Evolutionary conservation across 2,113 vertebrate species (phyloP).

Genomic region (Plestiodon gilberti): DNA sequence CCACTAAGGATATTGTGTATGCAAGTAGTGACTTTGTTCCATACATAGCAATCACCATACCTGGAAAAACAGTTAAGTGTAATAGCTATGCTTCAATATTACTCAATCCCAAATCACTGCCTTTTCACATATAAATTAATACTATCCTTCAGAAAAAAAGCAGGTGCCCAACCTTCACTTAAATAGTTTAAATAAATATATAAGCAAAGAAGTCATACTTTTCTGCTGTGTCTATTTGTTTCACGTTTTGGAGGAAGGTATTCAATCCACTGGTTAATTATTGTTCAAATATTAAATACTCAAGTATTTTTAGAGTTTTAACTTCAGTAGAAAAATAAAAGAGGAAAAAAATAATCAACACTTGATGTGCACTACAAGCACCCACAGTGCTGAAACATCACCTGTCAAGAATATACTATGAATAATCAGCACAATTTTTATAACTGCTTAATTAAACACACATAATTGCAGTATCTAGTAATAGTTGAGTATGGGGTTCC

Average conservation of each 20-base stretch:
- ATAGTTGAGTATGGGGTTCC: neutral
- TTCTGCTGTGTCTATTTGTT: neutral
- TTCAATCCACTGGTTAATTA: too few species aligned
- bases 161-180: too few species aligned
- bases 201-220: neutral
- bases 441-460: neutral
- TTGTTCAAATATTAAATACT: too few species aligned
- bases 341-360: neutral
- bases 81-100: neutral
- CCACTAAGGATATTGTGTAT: slow-evolving; percentile 99
- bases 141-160: neutral
- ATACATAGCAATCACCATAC: slow-evolving; percentile 95
- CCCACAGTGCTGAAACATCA: neutral
- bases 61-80: slow-evolving; percentile 74
- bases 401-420: neutral
- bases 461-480: neutral
- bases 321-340: too few species aligned
- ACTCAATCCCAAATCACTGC: neutral
- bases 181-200: too few species aligned
- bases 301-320: too few species aligned
- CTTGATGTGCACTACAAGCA: neutral
- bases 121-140: slow-evolving; percentile 6
- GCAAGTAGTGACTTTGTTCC: slow-evolving; percentile 99
- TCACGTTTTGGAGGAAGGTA: neutral
- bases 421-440: neutral